phyloP scores from a whole-genome alignment of 2,113 vertebrate species.

The Percopsis transmontana region DNA sequence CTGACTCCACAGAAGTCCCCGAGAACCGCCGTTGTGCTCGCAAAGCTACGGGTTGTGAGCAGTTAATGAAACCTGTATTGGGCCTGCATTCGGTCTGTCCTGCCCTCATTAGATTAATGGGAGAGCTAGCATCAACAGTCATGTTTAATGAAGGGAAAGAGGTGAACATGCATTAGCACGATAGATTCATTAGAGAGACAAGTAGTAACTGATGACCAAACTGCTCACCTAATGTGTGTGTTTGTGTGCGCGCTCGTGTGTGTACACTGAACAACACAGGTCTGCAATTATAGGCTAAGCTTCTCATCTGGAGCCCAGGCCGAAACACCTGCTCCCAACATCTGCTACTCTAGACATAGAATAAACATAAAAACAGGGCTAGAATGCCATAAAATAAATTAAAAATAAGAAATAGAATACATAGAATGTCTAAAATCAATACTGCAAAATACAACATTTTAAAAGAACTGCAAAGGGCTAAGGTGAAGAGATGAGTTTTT shows the following conservation, averaged over 20 bases:
- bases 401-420: no score
- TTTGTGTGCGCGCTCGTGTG: constrained; percentile 10
- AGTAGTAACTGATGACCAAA: constrained; percentile 36
- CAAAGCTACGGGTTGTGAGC: neutral
- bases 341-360: constrained; percentile 52
- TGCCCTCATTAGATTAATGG: constrained; percentile 1
- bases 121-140: constrained; percentile 4
- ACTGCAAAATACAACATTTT: no score
- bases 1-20: no score
- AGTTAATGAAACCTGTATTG: neutral
- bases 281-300: constrained; percentile 57
- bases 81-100: neutral
- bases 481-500: no score
- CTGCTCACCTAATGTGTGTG: constrained; percentile 13
- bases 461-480: no score
- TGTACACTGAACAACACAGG: constrained; percentile 36
- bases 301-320: constrained; percentile 49
- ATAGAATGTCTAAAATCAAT: no score
- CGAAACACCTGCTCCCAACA: constrained; percentile 61
- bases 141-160: constrained; percentile 46
- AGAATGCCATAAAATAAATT: no score
- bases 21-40: no score
- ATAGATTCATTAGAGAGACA: constrained; percentile 45
- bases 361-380: no score
- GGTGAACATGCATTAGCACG: constrained; percentile 37